Base-by-base conservation (phyloP, 2,797 vertebrate species). In the Notolepis coatsorum region DNA sequence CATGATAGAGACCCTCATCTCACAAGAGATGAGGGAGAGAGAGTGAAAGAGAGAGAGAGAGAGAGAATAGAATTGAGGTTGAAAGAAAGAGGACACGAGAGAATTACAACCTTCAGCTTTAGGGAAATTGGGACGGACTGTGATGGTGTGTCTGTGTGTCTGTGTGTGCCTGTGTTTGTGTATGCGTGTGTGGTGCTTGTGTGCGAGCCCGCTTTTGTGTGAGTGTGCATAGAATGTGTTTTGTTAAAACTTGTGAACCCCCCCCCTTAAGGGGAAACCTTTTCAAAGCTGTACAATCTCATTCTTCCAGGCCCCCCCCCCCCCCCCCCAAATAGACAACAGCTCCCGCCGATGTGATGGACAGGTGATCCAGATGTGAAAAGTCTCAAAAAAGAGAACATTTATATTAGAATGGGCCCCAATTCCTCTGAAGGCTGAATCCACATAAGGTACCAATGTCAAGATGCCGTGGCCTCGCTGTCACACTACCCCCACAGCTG, bases 21-120 rank as follows among this genome's bases (percentile, higher is more conserved):
- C 89, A 90, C 84, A 85, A 87, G 89, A 91, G 88, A 90, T 82
- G 85, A 90, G 79, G 79, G 68, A 80, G 53, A 68, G 50, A 77
- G 45, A 73, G 80, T 79, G 68, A 31, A 62, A 64, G 41, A 84
- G 51, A 86, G 61, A 81, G 74, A 85, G 66, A 67, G 47, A 81
- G 65, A 87, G 48, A 81, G 61, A 81, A 65, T 23, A 80, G 61
- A 83, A 82, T 50, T 69, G 70, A 84, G 80, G 51, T 64, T 65
- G 68, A 85, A 76, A 75, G 81, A 89, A 78, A 84, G 81, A 88
- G 78, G 79, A 88, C 82, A 84, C 76, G 77, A 90, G 89, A 93
- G 87, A 92, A 89, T 84, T 89, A 85, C 89, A 93, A 93, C 94
- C 94, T 95, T 95, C 94, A 93, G 92, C 93, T 94, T 93, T 91